Conservation (phyloP, 2,888 invertebrate species). For the Cremastinae sp. region DNA sequence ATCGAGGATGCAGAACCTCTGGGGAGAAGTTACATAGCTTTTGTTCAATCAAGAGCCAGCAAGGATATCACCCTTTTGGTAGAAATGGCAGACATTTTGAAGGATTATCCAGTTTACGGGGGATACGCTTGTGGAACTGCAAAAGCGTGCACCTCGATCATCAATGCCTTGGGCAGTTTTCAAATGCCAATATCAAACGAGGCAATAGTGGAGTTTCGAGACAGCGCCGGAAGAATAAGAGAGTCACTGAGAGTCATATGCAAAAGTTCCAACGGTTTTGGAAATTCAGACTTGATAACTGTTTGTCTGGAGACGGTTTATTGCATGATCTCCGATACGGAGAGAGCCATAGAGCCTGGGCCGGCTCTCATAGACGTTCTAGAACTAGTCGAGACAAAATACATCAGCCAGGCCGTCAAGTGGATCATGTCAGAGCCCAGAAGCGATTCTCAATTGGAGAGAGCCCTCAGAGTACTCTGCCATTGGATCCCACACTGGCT, state of each 20-base stretch:
- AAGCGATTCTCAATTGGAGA: slow-evolving; percentile 82
- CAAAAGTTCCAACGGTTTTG: slow-evolving; percentile 58
- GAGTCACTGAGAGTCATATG: slow-evolving; percentile 64
- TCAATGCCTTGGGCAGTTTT: slow-evolving; percentile 68
- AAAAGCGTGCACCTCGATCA: slow-evolving; percentile 70
- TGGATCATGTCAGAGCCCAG: slow-evolving; percentile 80
- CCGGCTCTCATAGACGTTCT: slow-evolving; percentile 84
- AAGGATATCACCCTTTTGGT: slow-evolving; percentile 67
- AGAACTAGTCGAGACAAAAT: slow-evolving; percentile 80
- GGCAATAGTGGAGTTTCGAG: slow-evolving; percentile 64
- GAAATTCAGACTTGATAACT: slow-evolving; percentile 81
- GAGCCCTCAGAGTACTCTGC: slow-evolving; percentile 85
- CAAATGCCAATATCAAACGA: slow-evolving; percentile 59
- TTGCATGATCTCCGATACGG: slow-evolving; percentile 83
- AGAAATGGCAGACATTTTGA: slow-evolving; percentile 64
- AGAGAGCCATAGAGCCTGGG: slow-evolving; percentile 81
- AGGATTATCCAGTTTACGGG: slow-evolving; percentile 66
- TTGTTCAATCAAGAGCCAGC: slow-evolving; percentile 64
- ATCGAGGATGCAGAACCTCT: slow-evolving; percentile 61
- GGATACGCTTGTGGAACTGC: slow-evolving; percentile 60
- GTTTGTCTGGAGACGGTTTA: slow-evolving; percentile 84
- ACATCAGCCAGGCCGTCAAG: slow-evolving; percentile 80
- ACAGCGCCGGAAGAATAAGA: slow-evolving; percentile 65
- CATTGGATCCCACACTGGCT: slow-evolving; percentile 86
- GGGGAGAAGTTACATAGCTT: slow-evolving; percentile 69